phyloP scores from a whole-genome alignment of 2,888 invertebrate species.

The Nezara viridula region DNA sequence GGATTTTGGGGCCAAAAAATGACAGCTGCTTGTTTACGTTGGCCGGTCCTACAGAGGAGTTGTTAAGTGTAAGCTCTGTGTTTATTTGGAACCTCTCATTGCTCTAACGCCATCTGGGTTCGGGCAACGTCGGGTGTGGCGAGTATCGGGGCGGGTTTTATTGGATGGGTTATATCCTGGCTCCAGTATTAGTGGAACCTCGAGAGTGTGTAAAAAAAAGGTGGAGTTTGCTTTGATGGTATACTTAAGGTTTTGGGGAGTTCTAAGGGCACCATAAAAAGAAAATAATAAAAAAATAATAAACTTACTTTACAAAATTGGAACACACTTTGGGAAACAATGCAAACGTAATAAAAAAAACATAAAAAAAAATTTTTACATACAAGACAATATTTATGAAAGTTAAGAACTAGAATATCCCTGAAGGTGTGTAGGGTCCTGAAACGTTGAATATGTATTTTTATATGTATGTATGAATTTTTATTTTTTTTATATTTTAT shows the following conservation, averaged over 20 bases:
- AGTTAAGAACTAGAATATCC: no score
- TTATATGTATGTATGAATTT: no score
- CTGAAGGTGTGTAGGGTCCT: no score
- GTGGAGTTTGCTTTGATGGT: background rate
- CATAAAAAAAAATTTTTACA: no score
- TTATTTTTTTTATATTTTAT: no score
- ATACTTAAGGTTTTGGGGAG: background rate
- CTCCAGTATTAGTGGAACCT: background rate
- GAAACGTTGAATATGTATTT: no score
- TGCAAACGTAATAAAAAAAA: no score
- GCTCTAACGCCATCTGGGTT: background rate
- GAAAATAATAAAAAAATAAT: background rate
- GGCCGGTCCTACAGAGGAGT: slow-evolving; percentile 24
- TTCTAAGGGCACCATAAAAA: background rate
- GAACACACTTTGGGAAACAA: no score
- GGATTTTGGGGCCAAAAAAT: background rate
- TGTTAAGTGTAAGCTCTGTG: background rate
- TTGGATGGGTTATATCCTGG: background rate
- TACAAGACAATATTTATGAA: no score
- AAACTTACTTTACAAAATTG: no score
- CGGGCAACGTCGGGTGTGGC: background rate
- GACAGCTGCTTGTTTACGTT: slow-evolving; percentile 25
- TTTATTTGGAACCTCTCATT: slow-evolving; percentile 24
- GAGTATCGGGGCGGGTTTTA: background rate
- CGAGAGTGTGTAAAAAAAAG: background rate